These are phyloP conservation scores for Mimachlamys varia DNA, from an alignment of 2,888 invertebrate genomes.

Conservation along the genomic window DNA sequence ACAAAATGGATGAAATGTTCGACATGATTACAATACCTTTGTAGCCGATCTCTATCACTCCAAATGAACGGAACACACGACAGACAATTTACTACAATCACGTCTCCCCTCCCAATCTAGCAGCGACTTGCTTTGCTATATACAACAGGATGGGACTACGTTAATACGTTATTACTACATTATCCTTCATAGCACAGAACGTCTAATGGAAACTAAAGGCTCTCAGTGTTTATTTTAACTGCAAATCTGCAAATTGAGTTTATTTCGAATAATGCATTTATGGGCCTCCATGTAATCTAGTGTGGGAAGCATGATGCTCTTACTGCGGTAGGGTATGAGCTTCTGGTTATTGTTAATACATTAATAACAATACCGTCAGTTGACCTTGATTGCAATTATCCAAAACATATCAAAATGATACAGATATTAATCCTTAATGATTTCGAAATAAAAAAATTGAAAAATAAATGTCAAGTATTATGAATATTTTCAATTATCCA, in stretches of 20 bases:
- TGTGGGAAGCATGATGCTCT: not conserved
- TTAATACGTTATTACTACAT: not conserved
- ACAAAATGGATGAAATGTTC: no score
- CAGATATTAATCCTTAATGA: not conserved
- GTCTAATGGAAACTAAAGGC: not conserved
- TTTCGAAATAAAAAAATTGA: not conserved
- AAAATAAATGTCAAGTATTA: not conserved
- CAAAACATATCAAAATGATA: not conserved
- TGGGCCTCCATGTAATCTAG: not conserved
- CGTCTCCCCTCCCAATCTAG: no score
- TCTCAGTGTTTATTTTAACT: not conserved
- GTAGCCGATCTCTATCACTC: not conserved
- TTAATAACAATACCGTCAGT: no score
- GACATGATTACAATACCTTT: not conserved
- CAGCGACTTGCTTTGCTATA: not conserved
- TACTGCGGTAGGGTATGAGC: not conserved
- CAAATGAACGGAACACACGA: not conserved
- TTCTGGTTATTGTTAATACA: no score
- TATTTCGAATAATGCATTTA: not conserved
- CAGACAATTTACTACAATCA: not conserved
- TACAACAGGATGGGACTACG: not conserved
- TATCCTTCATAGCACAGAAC: not conserved
- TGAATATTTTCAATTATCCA: not conserved
- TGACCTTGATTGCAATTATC: not conserved
- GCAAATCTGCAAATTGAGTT: conserved; percentile 21